phyloP scores from a whole-genome alignment of 2,888 invertebrate genomes.

The Clunio marinus region DNA sequence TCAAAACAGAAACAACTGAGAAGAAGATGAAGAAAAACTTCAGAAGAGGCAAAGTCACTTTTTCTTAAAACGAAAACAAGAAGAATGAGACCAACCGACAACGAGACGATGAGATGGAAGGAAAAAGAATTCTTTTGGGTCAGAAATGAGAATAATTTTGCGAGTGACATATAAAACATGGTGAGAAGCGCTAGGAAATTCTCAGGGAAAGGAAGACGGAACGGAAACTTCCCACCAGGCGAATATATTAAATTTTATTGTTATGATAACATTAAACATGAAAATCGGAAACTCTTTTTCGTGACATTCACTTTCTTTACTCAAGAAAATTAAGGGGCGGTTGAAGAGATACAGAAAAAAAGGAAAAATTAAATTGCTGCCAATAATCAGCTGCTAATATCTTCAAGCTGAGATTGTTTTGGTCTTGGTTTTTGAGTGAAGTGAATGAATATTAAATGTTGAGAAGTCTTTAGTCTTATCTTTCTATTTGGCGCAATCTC shows the following conservation, averaged over 20 bases:
- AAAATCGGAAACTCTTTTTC: constrained; percentile 28
- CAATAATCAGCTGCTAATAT: constrained; percentile 36
- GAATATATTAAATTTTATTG: constrained; percentile 38
- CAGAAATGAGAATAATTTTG: constrained; percentile 25
- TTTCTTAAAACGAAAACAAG: not conserved
- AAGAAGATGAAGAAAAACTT: not conserved
- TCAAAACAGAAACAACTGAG: not conserved
- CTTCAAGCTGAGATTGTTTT: not conserved
- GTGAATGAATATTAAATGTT: constrained; percentile 3
- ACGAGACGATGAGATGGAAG: not conserved
- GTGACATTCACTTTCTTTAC: constrained; percentile 10
- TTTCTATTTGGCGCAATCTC: too few species aligned
- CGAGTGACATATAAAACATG: constrained; percentile 37
- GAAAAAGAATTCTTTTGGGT: constrained; percentile 28
- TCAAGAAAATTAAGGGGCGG: not conserved
- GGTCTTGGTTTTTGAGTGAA: not conserved
- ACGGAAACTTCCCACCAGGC: constrained; percentile 32
- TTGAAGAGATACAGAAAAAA: not conserved
- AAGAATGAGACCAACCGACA: not conserved
- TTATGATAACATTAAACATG: constrained; percentile 32
- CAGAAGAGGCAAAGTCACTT: not conserved
- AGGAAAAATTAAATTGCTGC: constrained; percentile 31
- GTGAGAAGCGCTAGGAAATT: not conserved
- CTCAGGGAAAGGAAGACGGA: not conserved
- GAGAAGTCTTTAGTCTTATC: too few species aligned